Evolutionary conservation across 30 jellyfish, hydroid and myxozoan species (phyloP), one percentile per base, ranked within the genome.

Genomic region (Chironex yamaguchii): DNA sequence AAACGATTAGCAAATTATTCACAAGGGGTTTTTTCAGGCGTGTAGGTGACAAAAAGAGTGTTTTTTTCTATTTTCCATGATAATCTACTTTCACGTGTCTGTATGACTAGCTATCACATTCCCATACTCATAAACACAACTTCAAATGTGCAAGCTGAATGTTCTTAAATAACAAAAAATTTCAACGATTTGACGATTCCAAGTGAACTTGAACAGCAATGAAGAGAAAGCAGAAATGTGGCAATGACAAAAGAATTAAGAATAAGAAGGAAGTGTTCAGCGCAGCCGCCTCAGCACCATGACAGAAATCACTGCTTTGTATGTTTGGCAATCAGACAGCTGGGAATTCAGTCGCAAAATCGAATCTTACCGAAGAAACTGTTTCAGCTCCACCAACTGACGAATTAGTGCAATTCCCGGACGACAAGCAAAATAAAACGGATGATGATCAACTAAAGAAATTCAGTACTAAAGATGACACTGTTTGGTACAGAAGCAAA

Each of bases 81-180:
- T 22, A 1, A 30, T 67, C 68, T 22, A 67, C 67, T 67, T 22
- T 67, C 81, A 30, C 22, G 64, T 11, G 64, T 67, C 6, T 67
- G 64, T 63, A 63, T 67, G 81, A 2, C 81, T 67, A 25, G 67
- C 81, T 67, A 30, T 17, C 81, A 67, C 81, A 67, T 67, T 67
- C 66, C 68, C 65, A 9, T 67, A 67, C 81, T 67, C 81, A 67
- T 67, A 67, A 12, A 29, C 81, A 67, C 32, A 67, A 27, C 81
- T 67, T 67, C 81, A 67, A 30, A 27, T 67, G 81, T 23, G 66
- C 66, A 67, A 67, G 81, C 81, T 34, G 23, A 67, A 67, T 67
- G 66, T 67, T 67, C 35, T 67, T 1, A 67, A 67, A 67, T 67
- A 67, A 67, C 24, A 67, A 3, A 67, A 30, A 67, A 63, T 67